Evolutionary conservation across 2,797 vertebrate genomes (phyloP), one percentile per base, ranked within the genome.

Genomic region (Australoheros facetus): DNA sequence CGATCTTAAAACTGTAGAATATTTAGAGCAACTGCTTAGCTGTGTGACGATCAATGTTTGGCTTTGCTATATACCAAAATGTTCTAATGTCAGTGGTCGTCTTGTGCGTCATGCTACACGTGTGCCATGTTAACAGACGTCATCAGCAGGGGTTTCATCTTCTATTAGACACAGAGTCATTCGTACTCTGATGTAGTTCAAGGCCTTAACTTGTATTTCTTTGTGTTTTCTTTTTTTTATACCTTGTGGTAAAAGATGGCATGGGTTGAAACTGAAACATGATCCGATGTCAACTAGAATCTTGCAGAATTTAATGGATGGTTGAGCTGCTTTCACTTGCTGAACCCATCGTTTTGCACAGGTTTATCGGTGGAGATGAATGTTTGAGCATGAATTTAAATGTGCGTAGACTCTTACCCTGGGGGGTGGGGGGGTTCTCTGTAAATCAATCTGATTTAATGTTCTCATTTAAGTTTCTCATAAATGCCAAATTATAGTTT

Each of bases 401-500:
- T 84, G 83, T 82, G 79, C 77, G 84, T 85, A 89, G 78, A 70
- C 82, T 89, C 45, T 48, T 71, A 19, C 21, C 55, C 21, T 23
- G 59, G 60, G 59, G 59, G 77, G 69, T 76, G 75, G 89, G 78
- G 71, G 64, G 77, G 73, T 89, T 78, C 86, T 91, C 75, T 88
- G 81, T 86, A 88, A 89, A 82, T 89, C 80, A 85, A 86, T 93
- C 72, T 81, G 64, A 59, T 81, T 84, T 85, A 34, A 34, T 34
- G 32, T 34, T 34, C 32, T 34, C 32, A 34, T 34, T 34, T 34
- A 34, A 34, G 32, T 94, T 95, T 94, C 95, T 96, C 95, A 93
- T 96, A 91, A 90, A 97, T 96, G 97, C 97, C 97, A 97, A 97
- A 96, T 95, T 94, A 93, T 96, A 95, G 95, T 96, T 96, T 96